A percentile compares a stretch with the other conserved stretches of the same genome.
Evolutionary conservation across 2,113 vertebrate genomes (phyloP).

Genomic region (Micronisus gabar): DNA sequence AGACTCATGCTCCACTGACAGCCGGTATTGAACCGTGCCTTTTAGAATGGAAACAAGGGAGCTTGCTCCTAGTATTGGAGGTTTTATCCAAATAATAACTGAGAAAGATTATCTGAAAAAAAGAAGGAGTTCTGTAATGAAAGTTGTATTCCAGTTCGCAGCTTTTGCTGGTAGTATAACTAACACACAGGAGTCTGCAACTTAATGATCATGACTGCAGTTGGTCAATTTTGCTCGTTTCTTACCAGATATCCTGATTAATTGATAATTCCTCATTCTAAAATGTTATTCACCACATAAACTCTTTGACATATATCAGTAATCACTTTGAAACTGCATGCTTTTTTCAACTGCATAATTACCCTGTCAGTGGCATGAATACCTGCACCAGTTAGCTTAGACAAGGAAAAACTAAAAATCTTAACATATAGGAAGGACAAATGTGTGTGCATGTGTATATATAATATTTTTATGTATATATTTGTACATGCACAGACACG

Average conservation of each 20-base stretch:
- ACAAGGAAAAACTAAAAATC: not conserved
- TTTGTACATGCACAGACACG: slow-evolving; percentile 8
- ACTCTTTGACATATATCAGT: not conserved
- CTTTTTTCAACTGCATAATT: not conserved
- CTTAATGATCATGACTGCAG: not conserved
- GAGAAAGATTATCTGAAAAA: not conserved
- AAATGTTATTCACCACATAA: not conserved
- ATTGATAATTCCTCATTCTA: not conserved
- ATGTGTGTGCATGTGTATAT: not conserved
- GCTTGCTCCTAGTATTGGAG: not conserved
- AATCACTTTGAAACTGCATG: not conserved
- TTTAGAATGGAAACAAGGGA: not conserved
- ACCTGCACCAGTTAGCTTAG: not conserved
- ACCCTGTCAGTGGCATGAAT: not conserved
- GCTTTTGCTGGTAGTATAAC: not conserved
- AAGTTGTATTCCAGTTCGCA: not conserved
- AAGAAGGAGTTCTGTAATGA: not conserved
- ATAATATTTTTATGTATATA: not conserved
- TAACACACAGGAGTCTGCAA: not conserved
- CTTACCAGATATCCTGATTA: not conserved
- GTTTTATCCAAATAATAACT: not conserved
- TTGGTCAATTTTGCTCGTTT: not conserved
- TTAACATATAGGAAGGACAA: not conserved
- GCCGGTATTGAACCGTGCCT: rapidly evolving
- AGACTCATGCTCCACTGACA: not conserved